phyloP scores from a whole-genome alignment of 2,113 vertebrate species.

The Corydoras sp. region DNA sequence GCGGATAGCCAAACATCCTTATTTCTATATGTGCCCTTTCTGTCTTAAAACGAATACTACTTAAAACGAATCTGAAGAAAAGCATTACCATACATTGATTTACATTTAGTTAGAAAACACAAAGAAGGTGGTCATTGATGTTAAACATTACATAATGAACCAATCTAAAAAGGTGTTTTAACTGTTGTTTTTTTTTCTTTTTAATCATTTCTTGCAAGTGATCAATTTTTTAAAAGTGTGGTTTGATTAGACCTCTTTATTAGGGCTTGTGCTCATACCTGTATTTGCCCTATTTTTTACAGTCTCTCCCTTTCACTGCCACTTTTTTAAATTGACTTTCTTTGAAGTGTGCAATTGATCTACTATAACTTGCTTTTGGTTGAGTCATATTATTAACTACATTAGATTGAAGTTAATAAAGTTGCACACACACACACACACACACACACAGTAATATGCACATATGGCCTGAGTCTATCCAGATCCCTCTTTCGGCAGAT shows the following conservation, averaged over 20 bases:
- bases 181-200: constrained; percentile 26
- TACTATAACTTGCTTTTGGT: no score
- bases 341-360: no score
- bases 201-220: constrained; percentile 48
- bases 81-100: constrained; percentile 49
- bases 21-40: constrained; percentile 48
- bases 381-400: no score
- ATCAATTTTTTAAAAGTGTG: constrained; percentile 50
- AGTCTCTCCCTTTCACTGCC: background rate
- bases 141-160: constrained; percentile 53
- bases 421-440: no score
- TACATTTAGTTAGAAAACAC: constrained; percentile 38
- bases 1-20: constrained; percentile 51
- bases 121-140: constrained; percentile 58
- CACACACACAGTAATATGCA: no score
- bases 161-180: constrained; percentile 62
- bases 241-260: constrained; percentile 45
- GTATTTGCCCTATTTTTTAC: constrained; percentile 3
- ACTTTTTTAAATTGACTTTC: no score
- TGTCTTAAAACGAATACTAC: constrained; percentile 61
- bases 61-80: constrained; percentile 15
- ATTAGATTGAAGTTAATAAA: no score
- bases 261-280: background rate
- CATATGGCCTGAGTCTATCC: no score
- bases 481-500: no score